Percentiles rank a stretch among this genome's conserved stretches.
Evolutionary conservation across 2,888 invertebrate genomes (phyloP).

Genomic region (Orchesellides sinensis): DNA sequence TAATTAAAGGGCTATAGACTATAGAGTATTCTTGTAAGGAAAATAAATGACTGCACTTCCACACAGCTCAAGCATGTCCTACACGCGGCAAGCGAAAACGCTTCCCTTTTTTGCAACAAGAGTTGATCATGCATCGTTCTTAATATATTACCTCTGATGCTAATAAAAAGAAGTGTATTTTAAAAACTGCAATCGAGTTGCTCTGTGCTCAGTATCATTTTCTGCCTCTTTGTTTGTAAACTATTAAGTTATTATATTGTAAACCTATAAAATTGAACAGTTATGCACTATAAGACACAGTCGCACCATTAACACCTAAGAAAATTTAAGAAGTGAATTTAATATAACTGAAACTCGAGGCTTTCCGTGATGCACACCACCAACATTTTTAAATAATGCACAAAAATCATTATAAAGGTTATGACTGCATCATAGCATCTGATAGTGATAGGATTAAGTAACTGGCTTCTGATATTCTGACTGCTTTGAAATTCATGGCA

Average conservation of each 20-base stretch:
- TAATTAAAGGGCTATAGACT: conserved; percentile 43
- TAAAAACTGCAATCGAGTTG: too few species aligned
- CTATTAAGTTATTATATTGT: conserved; percentile 44
- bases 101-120: conserved; percentile 35
- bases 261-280: conserved; percentile 51
- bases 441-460: not conserved
- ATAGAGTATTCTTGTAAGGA: conserved; percentile 18
- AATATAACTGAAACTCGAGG: not conserved
- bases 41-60: conserved; percentile 3
- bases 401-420: too few species aligned
- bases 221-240: conserved; percentile 8
- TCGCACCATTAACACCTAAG: conserved; percentile 59
- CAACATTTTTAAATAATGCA: too few species aligned
- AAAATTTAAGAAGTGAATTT: conserved; percentile 31
- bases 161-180: too few species aligned
- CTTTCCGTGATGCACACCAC: conserved; percentile 16
- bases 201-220: conserved; percentile 6
- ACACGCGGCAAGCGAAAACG: conserved; percentile 35
- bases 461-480: not conserved
- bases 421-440: not conserved
- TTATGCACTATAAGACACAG: conserved; percentile 43
- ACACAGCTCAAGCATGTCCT: conserved; percentile 6
- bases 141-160: too few species aligned
- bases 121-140: conserved; percentile 7
- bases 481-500: too few species aligned